A percentile compares a stretch with the other conserved stretches of the same genome.
phyloP scores from a whole-genome alignment of 2,113 vertebrate genomes.

The Thermophis baileyi region DNA sequence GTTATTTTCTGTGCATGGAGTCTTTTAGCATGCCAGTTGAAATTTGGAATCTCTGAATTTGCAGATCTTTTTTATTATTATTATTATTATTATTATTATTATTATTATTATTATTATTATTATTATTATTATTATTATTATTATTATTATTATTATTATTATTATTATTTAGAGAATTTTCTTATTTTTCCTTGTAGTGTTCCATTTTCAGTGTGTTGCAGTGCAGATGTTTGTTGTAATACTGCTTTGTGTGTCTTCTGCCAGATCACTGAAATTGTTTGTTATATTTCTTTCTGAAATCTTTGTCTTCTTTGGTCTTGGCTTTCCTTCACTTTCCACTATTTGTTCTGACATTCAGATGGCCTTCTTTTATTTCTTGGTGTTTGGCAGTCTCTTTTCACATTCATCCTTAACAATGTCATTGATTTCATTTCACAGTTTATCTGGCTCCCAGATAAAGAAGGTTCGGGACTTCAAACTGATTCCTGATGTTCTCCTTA shows the following conservation, averaged over 20 bases:
- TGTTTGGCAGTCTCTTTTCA: neutral
- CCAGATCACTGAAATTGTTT: neutral
- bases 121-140: too few relatives aligned
- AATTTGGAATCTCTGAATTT: neutral
- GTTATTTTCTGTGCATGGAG: neutral
- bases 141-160: too few relatives aligned
- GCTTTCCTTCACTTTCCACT: neutral
- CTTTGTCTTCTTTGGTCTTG: neutral
- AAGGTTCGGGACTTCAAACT: neutral
- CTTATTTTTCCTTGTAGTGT: neutral
- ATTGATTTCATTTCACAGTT: neutral
- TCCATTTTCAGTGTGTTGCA: neutral
- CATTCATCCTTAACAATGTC: neutral
- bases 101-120: too few relatives aligned
- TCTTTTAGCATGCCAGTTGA: neutral
- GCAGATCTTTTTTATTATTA: too few relatives aligned
- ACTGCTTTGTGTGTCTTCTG: neutral
- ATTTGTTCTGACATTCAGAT: neutral
- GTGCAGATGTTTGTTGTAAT: neutral
- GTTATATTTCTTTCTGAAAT: neutral
- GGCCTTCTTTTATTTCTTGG: neutral
- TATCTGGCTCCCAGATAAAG: neutral
- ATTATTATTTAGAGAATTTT: neutral
- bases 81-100: too few relatives aligned
- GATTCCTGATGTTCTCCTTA: neutral